Evolutionary conservation across 2,888 invertebrate species (phyloP), one percentile per base, ranked within the genome.

Genomic region (Tenodera sinensis): DNA sequence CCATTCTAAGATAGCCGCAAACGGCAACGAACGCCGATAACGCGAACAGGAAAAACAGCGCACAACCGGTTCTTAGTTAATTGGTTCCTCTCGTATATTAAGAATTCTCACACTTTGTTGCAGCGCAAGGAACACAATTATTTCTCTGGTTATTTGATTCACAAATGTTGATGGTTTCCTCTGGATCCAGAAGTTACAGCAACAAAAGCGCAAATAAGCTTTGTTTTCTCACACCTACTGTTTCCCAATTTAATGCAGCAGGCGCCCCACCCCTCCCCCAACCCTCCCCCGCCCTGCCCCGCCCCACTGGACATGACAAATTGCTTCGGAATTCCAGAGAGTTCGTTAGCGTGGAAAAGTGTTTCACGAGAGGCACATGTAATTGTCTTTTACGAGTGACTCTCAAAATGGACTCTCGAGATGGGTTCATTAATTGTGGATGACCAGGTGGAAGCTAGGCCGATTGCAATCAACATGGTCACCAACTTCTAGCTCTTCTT

Each of bases 1-100:
- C 2, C 0, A 42, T 6, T 12, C 1, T 12, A 12, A 42, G 1
- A 2, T 12, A 12, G 6, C 1, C 2, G 12, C 0, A 34, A 7
- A 34, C 3, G 7, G 7, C 34, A 34, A 7, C 7, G 7, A n/a
- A n/a, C n/a, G n/a, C n/a, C n/a, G n/a, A n/a, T n/a, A n/a, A n/a
- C n/a, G n/a, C n/a, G n/a, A n/a, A n/a, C n/a, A n/a, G n/a, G n/a
- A n/a, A n/a, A n/a, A n/a, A n/a, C n/a, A n/a, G n/a, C n/a, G n/a
- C n/a, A n/a, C n/a, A n/a, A n/a, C n/a, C n/a, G n/a, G n/a, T n/a
- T n/a, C n/a, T n/a, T 34, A 34, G 3, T 34, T 42, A 42, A 42
- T 12, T 42, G 42, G 12, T 1, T 42, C 42, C 2, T 4, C 30
- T 7, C 3, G 7, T 34, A 34, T 34, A 7, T 34, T 34, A 34